Conservation (phyloP, 2,113 vertebrate genomes). For the Melanostigma gelatinosum region DNA sequence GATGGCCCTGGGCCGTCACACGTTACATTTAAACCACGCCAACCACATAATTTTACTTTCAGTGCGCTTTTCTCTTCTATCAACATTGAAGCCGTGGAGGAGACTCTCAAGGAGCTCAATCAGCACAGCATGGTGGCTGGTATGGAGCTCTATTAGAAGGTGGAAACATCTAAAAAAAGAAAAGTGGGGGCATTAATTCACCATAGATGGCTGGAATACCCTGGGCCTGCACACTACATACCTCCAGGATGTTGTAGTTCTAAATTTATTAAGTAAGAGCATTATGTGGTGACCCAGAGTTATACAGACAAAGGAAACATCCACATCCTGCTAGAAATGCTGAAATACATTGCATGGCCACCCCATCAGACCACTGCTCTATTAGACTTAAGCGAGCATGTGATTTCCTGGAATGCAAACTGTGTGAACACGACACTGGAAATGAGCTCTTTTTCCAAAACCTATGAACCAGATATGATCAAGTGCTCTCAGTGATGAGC, state of each 20-base stretch:
- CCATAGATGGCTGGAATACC: background rate
- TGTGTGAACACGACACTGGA: slow-evolving; percentile 8
- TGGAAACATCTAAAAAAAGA: background rate
- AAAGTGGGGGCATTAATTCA: background rate
- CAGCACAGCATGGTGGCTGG: background rate
- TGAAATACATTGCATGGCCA: background rate
- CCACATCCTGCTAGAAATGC: background rate
- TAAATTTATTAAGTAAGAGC: background rate
- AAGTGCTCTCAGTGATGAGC: slow-evolving; percentile 24
- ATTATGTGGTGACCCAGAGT: background rate
- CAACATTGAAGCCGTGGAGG: background rate
- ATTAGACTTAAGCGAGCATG: slow-evolving; percentile 23
- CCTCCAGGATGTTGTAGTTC: background rate
- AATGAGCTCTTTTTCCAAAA: background rate
- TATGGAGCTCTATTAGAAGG: background rate
- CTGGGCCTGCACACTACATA: background rate
- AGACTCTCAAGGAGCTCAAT: background rate
- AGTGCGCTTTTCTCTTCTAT: background rate
- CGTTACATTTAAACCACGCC: too few species aligned
- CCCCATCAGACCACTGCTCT: background rate
- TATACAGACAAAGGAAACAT: background rate
- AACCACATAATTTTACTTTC: background rate
- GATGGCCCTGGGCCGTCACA: too few species aligned
- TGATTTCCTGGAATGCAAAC: slow-evolving; percentile 18
- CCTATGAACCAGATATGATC: slow-evolving; percentile 32